These are phyloP conservation scores for Petaurus breviceps DNA, from an alignment of 2,113 vertebrate genomes.

Conservation along the genomic window DNA sequence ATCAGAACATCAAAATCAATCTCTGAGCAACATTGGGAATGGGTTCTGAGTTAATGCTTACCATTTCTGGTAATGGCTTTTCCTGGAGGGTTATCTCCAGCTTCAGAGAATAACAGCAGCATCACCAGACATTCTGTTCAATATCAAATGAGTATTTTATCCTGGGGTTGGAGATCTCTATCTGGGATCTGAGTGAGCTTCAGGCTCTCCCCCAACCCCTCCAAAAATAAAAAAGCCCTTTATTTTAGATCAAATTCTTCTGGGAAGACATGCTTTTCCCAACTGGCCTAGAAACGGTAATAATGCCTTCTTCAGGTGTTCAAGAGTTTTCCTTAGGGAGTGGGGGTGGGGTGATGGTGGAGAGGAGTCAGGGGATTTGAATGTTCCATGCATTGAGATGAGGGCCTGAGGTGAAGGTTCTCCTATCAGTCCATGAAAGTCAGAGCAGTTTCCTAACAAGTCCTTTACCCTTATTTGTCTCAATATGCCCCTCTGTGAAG, in stretches of 20 bases:
- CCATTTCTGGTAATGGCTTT: background rate
- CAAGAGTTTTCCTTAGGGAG: background rate
- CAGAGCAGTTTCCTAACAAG: background rate
- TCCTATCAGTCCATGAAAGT: background rate
- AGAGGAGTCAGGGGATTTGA: background rate
- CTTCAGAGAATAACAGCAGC: background rate
- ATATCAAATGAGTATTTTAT: background rate
- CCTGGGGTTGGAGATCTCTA: too few species aligned
- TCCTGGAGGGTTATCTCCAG: background rate
- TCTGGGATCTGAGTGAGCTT: too few species aligned
- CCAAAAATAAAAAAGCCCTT: too few species aligned
- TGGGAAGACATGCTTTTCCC: background rate
- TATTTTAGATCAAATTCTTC: background rate
- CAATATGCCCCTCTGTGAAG: background rate
- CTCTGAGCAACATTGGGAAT: background rate
- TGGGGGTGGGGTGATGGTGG: background rate
- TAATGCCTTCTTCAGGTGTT: background rate
- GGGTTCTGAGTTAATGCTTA: too few species aligned
- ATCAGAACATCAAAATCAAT: background rate
- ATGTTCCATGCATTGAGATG: background rate
- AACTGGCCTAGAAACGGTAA: too few species aligned
- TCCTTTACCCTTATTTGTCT: background rate
- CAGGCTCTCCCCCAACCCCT: too few species aligned
- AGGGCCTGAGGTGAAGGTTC: background rate
- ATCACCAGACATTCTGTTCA: background rate